Base-by-base conservation (phyloP, 2,888 invertebrate genomes). In the Steinernema hermaphroditum region DNA sequence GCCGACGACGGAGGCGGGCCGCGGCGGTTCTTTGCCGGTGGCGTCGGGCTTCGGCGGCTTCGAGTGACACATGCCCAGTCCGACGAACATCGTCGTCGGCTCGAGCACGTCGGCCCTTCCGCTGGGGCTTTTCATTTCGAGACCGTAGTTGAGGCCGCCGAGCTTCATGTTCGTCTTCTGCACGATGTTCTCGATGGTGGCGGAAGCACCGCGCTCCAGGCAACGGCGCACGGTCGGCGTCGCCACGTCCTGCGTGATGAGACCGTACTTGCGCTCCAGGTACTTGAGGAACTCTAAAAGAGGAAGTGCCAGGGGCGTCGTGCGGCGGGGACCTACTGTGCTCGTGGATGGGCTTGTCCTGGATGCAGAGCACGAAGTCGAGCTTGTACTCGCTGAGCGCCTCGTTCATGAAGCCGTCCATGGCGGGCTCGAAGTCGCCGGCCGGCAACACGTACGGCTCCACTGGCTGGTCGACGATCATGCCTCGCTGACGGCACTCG, bases 91-190 rank as follows among this genome's bases (percentile, higher is more conserved):
- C 49, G 43, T 46, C 22, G 29, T 43, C 8, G 16, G 24, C 1
- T 71, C 46, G 19, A 34, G 19, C 12, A 34, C 43, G 68, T n/a
- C 32, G 24, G 68, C n/a, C 19, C 8, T 37, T 6, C 70, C 70
- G 32, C 22, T 19, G 32, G 62, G 62, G 19, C 29, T 62, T 6
- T n/a, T 70, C 41, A 44, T 46, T 8, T 24, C 19, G 37, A 73
- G 44, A 14, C 24, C 24, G 68, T 72, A 73, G 50, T 73, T 73
- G 24, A 72, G 44, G 19, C 73, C 73, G 19, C 73, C 73, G 29
- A 73, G 72, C 68, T 73, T 73, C 49, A 72, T 57, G 37, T 73
- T 73, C 46, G 73, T 71, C 72, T 73, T 73, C 44, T 72, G 46
- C 19, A 73, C 41, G 44, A 73, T 49, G 44, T 73, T 73, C 46